These are phyloP conservation scores for Abrostola triplasia DNA, from an alignment of 2,888 invertebrate genomes.

Conservation along the genomic window DNA sequence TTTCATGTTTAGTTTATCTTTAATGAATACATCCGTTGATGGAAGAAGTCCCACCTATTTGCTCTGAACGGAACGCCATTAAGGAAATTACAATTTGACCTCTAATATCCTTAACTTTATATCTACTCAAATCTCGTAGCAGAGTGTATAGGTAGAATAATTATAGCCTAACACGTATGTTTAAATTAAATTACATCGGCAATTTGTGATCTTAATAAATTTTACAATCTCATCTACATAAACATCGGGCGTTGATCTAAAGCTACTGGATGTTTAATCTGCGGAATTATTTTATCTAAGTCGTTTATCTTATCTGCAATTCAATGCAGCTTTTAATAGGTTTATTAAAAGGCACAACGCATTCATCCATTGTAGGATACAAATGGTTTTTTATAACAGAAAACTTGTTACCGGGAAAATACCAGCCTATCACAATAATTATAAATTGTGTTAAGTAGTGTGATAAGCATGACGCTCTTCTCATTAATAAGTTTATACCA, in stretches of 20 bases:
- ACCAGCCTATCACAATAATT: not conserved
- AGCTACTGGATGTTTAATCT: conserved; percentile 45
- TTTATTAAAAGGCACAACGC: conserved; percentile 31
- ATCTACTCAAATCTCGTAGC: not conserved
- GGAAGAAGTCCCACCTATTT: not conserved
- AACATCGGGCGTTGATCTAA: conserved; percentile 43
- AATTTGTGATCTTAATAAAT: conserved; percentile 43
- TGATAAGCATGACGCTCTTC: conserved; percentile 2
- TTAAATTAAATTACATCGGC: conserved; percentile 11
- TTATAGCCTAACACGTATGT: conserved; percentile 1
- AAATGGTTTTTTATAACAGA: conserved; percentile 7
- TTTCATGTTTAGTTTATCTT: not conserved
- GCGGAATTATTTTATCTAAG: conserved; percentile 43
- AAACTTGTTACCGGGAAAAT: conserved; percentile 8
- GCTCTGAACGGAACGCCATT: not conserved
- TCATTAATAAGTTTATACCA: conserved; percentile 8
- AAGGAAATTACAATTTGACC: not conserved
- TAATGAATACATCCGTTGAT: not conserved
- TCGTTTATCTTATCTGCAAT: conserved; percentile 45
- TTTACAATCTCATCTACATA: conserved; percentile 45
- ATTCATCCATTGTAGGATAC: conserved; percentile 27
- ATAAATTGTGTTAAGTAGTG: not conserved
- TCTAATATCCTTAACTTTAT: not conserved
- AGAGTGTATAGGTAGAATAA: too few relatives aligned
- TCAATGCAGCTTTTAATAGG: conserved; percentile 38